Evolutionary conservation across 1,140 invertebrate genomes (phyloP).

Genomic region (Papilio polyxenes): DNA sequence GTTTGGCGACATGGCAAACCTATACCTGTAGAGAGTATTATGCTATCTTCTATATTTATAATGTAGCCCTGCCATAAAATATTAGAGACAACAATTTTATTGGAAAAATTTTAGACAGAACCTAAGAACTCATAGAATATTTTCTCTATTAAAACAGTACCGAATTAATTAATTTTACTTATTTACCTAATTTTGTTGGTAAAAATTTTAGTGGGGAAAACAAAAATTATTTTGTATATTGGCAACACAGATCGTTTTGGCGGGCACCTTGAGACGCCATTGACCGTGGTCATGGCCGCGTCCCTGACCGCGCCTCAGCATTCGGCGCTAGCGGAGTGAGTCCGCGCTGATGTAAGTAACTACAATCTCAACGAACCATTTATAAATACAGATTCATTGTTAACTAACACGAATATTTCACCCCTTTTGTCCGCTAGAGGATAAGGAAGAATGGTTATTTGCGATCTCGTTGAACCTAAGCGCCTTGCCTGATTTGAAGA

Average conservation of each 20-base stretch:
- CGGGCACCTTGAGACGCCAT: slow-evolving; percentile 76
- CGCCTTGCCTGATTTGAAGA: neutral
- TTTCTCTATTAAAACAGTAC: no score
- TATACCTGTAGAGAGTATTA: no score
- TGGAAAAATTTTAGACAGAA: no score
- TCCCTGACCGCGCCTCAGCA: slow-evolving; percentile 57
- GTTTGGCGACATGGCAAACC: no score
- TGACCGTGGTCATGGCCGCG: slow-evolving; percentile 76
- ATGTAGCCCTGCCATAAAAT: no score
- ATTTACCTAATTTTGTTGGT: neutral
- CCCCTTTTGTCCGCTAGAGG: neutral
- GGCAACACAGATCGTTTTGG: slow-evolving; percentile 46
- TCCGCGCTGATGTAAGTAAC: slow-evolving; percentile 64
- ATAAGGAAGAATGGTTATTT: neutral
- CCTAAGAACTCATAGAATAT: no score
- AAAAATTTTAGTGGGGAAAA: neutral
- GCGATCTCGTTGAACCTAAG: neutral
- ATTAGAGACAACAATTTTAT: no score
- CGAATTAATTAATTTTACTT: no score
- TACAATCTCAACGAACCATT: slow-evolving; percentile 32
- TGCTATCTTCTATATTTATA: no score
- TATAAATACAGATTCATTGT: slow-evolving; percentile 15
- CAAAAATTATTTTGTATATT: slow-evolving; percentile 12
- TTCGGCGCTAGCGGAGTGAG: slow-evolving; percentile 39
- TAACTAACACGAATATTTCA: neutral